phyloP scores from a whole-genome alignment of 2,888 invertebrate species.

The Mythimna ferrago region DNA sequence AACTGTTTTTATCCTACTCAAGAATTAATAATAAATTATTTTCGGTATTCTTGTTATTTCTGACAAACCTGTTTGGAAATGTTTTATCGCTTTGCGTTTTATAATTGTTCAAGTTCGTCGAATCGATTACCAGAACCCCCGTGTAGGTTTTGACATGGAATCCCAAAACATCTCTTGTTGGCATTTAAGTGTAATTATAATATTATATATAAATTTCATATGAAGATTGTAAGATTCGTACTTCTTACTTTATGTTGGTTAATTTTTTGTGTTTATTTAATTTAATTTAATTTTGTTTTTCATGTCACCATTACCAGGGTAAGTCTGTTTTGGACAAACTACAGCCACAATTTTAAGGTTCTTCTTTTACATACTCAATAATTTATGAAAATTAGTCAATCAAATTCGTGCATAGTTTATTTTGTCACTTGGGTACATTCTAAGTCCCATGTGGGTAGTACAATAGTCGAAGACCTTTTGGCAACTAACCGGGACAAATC shows the following conservation, averaged over 20 bases:
- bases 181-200: slow-evolving; percentile 18
- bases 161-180: slow-evolving; percentile 26
- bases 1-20: not conserved
- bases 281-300: not conserved
- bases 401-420: not conserved
- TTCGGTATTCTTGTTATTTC: slow-evolving; percentile 16
- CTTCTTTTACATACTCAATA: not conserved
- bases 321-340: not conserved
- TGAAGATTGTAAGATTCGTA: not conserved
- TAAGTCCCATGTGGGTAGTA: not conserved
- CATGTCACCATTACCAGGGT: not conserved
- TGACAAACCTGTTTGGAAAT: slow-evolving; percentile 45
- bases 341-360: not conserved
- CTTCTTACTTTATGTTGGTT: not conserved
- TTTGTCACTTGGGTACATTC: not conserved
- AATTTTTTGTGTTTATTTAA: not conserved
- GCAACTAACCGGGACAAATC: not conserved
- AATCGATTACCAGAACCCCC: slow-evolving; percentile 51
- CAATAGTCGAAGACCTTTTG: not conserved
- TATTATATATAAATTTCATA: too few relatives aligned
- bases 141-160: slow-evolving; percentile 35
- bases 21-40: slow-evolving; percentile 10
- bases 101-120: slow-evolving; percentile 43
- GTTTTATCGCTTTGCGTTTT: slow-evolving; percentile 23
- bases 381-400: not conserved